Percentiles rank a stretch among this genome's conserved stretches.
Evolutionary conservation across 2,113 vertebrate genomes (phyloP).

Genomic region (Mormoops blainvillei): DNA sequence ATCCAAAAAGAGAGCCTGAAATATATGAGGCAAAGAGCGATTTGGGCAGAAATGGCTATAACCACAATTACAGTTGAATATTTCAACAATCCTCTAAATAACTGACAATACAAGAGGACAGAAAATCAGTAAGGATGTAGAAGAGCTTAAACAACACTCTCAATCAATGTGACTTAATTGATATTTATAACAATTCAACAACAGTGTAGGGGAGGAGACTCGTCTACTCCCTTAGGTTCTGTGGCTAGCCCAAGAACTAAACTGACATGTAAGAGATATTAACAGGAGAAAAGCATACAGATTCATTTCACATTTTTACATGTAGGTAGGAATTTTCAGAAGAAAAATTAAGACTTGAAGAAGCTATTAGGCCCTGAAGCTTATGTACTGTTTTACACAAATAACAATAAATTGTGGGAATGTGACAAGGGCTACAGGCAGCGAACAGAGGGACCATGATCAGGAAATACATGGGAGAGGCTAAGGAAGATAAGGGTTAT

Average conservation of each 20-base stretch:
- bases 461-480: not conserved
- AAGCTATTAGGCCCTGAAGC: not conserved
- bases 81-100: not conserved
- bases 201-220: not conserved
- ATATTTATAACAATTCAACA: not conserved
- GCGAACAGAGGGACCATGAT: not conserved
- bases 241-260: not conserved
- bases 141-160: not conserved
- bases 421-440: not conserved
- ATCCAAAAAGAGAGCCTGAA: not conserved
- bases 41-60: not conserved
- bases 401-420: not conserved
- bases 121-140: conserved; percentile 10
- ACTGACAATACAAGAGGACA: not conserved
- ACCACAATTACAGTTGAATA: not conserved
- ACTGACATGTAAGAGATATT: not conserved
- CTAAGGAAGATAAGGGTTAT: not conserved
- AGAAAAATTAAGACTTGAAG: not conserved
- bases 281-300: not conserved
- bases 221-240: not conserved
- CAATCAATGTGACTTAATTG: not conserved
- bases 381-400: not conserved
- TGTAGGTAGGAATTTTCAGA: not conserved
- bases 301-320: not conserved
- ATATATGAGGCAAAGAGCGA: not conserved